Base-by-base conservation (phyloP, 2,888 invertebrate species). In the Idaea straminata region DNA sequence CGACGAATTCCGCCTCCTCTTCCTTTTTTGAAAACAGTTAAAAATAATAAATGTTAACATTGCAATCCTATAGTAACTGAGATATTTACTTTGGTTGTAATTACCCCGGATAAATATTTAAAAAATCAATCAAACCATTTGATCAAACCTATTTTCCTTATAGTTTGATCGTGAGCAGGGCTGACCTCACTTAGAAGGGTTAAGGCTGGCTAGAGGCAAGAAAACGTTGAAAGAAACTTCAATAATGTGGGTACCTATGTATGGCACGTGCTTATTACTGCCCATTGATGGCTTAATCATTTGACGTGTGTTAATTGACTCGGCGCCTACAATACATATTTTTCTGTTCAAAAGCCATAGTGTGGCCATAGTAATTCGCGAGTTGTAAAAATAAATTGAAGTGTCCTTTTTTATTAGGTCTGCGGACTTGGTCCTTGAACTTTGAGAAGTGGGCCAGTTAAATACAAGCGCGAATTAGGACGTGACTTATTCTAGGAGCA, bases 371-470 rank as follows among this genome's bases (percentile, higher is more conserved):
- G 7, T 47, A 13, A 10, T 47, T 47, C 13, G 47, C 47, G 47
- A 47, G 47, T 47, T 47, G 47, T 47, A 47, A 47, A 47, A 47
- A 47, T 47, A 47, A 47, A 47, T 47, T 47, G 47, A 47, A 47
- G 47, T 47, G 47, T 47, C 47, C 47, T 47, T 47, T 25, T 47
- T 47, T 47, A 47, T 47, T 47, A 7, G 13, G 47, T 47, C 6
- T 36, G 36, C 36, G 36, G 6, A 36, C 3, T 36, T 36, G 47
- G 47, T 47, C 47, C 47, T 47, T 47, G 47, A 47, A 47, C 47
- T 47, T 10, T 47, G 47, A 47, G 47, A 47, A 47, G 10, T 47
- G 10, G 47, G 47, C 10, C 10, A 47, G 47, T 47, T 47, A 47
- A 4, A 47, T 5, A 47, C 47, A 47, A 47, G 47, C 10, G 47